These are phyloP conservation scores for Nemotelus pantherinus DNA, from an alignment of 2,888 invertebrate species.

Conservation along the genomic window DNA sequence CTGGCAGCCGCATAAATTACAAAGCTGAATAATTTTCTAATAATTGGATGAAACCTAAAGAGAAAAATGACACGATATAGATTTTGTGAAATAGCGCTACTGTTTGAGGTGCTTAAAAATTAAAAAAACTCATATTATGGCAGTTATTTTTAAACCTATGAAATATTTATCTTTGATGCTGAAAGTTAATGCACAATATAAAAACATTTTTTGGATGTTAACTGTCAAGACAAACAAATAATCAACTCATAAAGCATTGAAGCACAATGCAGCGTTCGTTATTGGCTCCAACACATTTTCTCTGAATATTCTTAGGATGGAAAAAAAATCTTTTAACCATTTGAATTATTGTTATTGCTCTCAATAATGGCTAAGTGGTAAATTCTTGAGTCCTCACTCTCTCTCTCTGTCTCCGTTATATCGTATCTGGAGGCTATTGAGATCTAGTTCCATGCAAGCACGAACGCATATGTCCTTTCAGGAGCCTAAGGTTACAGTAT, in stretches of 20 bases:
- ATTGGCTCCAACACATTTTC: background rate
- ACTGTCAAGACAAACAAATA: no score
- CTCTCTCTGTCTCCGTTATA: background rate
- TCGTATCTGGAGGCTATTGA: background rate
- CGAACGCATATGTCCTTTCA: background rate
- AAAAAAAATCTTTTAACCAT: constrained; percentile 10
- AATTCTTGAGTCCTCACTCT: background rate
- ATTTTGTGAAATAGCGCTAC: no score
- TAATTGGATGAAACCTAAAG: constrained; percentile 21
- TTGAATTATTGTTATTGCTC: constrained; percentile 32
- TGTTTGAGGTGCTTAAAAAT: no score
- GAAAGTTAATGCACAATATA: no score
- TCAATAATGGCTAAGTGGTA: constrained; percentile 29
- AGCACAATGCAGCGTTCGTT: background rate
- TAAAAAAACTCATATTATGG: no score
- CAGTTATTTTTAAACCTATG: no score
- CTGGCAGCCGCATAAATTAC: constrained; percentile 19
- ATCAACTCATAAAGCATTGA: no score
- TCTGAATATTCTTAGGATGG: background rate
- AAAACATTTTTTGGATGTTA: no score
- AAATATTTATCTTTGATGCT: no score
- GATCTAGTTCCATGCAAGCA: background rate
- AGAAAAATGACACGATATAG: background rate
- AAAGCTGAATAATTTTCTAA: constrained; percentile 33
- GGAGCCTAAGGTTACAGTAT: background rate